These are phyloP conservation scores for Salvelinus alpinus DNA, from an alignment of 2,113 vertebrate genomes.

Conservation along the genomic window DNA sequence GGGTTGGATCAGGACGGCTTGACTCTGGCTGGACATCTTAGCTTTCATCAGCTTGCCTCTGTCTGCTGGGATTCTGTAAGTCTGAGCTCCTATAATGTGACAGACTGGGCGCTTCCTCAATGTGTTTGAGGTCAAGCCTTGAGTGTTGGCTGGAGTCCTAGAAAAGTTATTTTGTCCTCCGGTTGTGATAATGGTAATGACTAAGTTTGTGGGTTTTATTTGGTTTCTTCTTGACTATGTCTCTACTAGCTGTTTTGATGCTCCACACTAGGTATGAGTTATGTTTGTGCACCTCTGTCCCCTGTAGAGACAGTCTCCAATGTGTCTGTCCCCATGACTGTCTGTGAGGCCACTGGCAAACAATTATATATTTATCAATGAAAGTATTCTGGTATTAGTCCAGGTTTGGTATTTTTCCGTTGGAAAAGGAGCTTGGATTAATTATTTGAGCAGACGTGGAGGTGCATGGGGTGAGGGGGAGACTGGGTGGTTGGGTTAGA, in stretches of 20 bases:
- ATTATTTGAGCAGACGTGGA: background rate
- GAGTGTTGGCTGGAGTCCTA: constrained; percentile 3
- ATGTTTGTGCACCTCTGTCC: no score
- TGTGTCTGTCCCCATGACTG: background rate
- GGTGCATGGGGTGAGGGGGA: background rate
- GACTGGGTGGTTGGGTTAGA: background rate
- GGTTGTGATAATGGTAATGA: constrained; percentile 3
- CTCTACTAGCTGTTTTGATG: no score
- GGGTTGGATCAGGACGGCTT: constrained; percentile 46
- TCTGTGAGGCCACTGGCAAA: background rate
- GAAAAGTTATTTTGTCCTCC: constrained; percentile 15
- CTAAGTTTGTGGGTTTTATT: background rate
- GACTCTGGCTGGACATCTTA: constrained; percentile 33
- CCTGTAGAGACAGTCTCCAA: no score
- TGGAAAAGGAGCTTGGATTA: background rate
- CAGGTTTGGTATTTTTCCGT: background rate
- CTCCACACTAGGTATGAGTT: no score
- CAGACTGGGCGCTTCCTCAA: constrained; percentile 13
- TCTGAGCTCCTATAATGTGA: constrained; percentile 4
- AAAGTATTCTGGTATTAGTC: constrained; percentile 15
- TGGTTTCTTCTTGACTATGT: background rate
- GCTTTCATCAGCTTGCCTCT: constrained; percentile 24
- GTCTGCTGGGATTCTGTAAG: constrained; percentile 34
- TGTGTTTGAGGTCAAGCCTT: constrained; percentile 11
- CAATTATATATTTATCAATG: constrained; percentile 1